Percentiles rank a stretch among this genome's conserved stretches.
Conservation (phyloP, 2,888 invertebrate genomes). For the Drosophila testacea region DNA sequence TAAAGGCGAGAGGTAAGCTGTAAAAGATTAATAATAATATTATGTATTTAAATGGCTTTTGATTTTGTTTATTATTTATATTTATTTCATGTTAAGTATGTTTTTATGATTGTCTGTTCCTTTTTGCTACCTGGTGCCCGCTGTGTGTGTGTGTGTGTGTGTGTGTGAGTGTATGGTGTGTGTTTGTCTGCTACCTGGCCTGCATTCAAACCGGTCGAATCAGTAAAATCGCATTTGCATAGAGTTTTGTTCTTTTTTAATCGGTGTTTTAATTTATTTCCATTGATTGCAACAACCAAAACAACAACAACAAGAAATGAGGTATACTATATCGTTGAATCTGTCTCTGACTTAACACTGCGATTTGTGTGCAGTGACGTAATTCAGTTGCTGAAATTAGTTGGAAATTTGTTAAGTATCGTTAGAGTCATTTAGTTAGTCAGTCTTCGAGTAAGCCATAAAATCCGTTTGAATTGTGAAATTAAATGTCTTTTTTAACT, state of each 20-base stretch:
- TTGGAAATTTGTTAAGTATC: slow-evolving; percentile 49
- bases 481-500: slow-evolving; percentile 25
- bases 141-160: neutral
- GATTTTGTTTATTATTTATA: slow-evolving; percentile 45
- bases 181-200: slow-evolving; percentile 52
- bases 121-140: slow-evolving; percentile 14
- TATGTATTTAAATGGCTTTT: slow-evolving; percentile 46
- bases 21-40: slow-evolving; percentile 29
- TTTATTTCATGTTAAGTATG: slow-evolving; percentile 19
- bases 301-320: slow-evolving; percentile 42
- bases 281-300: slow-evolving; percentile 69
- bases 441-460: slow-evolving; percentile 16
- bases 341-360: slow-evolving; percentile 50
- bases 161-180: slow-evolving; percentile 29
- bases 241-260: slow-evolving; percentile 77
- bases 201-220: slow-evolving; percentile 73
- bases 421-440: slow-evolving; percentile 16
- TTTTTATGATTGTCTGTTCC: slow-evolving; percentile 13
- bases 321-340: slow-evolving; percentile 27
- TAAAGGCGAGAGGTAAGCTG: slow-evolving; percentile 33
- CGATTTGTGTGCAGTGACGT: slow-evolving; percentile 66
- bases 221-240: slow-evolving; percentile 65
- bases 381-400: slow-evolving; percentile 71
- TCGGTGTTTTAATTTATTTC: slow-evolving; percentile 71
- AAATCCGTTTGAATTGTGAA: slow-evolving; percentile 44